Percentiles rank a stretch among this genome's conserved stretches.
Evolutionary conservation across 2,113 vertebrate species (phyloP).

Genomic region (Miniopterus natalensis): DNA sequence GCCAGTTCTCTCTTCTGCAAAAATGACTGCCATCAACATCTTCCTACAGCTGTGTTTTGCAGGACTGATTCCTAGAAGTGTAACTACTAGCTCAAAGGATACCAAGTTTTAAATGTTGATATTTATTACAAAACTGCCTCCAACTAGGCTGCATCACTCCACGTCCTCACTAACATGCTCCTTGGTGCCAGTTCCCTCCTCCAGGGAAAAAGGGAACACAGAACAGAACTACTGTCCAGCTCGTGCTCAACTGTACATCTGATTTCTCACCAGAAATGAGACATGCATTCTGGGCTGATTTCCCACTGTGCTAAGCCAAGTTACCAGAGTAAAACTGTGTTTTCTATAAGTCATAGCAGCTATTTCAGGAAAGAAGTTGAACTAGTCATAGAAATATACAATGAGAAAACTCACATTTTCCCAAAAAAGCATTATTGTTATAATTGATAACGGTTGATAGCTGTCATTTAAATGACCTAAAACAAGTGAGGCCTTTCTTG

Average conservation of each 20-base stretch:
- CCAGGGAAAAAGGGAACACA: neutral
- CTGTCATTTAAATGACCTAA: neutral
- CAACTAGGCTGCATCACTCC: neutral
- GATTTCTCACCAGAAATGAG: neutral
- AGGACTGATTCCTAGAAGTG: neutral
- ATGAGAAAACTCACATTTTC: neutral
- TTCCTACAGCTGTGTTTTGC: neutral
- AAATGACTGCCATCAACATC: neutral
- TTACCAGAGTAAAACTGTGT: neutral
- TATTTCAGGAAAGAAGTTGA: constrained; percentile 21
- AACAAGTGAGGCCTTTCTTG: neutral
- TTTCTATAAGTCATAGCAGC: neutral
- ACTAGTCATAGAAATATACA: neutral
- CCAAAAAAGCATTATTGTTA: neutral
- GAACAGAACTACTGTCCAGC: neutral
- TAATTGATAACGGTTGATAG: neutral
- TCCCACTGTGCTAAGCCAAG: neutral
- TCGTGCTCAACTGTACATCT: neutral
- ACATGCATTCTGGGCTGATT: neutral
- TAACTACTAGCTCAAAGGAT: neutral
- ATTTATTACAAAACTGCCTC: neutral
- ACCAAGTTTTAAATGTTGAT: neutral
- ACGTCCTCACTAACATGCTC: neutral
- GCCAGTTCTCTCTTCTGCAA: neutral
- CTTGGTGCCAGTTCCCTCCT: neutral